Conservation (phyloP, 30 jellyfish, hydroid and myxozoan genomes). For the Morbakka virulenta region DNA sequence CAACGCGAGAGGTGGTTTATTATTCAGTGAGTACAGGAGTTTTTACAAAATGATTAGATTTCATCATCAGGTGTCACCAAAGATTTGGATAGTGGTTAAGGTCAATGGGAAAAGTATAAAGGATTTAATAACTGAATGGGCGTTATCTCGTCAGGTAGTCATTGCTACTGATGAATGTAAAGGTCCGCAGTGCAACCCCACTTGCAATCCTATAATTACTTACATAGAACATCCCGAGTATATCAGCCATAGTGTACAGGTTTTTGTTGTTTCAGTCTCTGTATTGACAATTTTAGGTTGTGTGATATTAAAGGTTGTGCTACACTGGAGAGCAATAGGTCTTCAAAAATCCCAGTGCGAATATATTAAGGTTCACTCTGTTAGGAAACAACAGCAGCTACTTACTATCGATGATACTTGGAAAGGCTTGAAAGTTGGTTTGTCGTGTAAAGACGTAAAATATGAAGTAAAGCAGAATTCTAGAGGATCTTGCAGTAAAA, state of each 20-base stretch:
- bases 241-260: background rate
- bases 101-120: conserved; percentile 47
- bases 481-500: no score
- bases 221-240: background rate
- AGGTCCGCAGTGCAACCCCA: conserved; percentile 83
- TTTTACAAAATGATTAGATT: conserved; percentile 45
- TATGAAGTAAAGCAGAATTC: background rate
- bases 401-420: background rate
- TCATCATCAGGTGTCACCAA: conserved; percentile 51
- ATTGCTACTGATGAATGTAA: conserved; percentile 32
- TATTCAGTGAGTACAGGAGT: conserved; percentile 36
- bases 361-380: background rate
- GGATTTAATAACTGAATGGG: background rate
- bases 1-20: conserved; percentile 66
- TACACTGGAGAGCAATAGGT: background rate
- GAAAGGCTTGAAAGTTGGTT: conserved; percentile 21
- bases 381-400: background rate
- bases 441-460: conserved; percentile 51
- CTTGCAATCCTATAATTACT: conserved; percentile 53
- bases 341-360: background rate
- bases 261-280: background rate
- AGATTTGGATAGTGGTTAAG: conserved; percentile 31
- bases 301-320: background rate
- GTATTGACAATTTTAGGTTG: background rate
- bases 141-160: background rate